phyloP scores from a whole-genome alignment of 53 echinoderm and acorn worm species.

The Stichopus horrens region DNA sequence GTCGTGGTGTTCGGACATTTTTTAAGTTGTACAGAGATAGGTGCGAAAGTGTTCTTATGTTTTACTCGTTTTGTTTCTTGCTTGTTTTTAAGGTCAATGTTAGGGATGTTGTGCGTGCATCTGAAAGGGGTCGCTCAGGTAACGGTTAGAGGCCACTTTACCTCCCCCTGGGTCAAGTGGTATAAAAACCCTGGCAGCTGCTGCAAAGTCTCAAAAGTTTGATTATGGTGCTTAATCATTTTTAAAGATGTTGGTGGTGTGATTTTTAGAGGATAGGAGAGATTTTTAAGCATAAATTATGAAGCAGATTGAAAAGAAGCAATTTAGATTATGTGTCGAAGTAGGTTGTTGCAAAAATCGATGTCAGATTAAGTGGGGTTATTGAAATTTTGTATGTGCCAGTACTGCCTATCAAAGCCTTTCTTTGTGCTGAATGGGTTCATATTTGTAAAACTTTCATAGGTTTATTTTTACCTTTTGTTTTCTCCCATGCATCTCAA shows the following conservation, averaged over 20 bases:
- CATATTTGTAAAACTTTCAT: background rate
- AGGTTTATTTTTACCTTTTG: background rate
- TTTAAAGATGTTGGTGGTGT: background rate
- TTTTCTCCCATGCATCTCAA: background rate
- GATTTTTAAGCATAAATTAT: background rate
- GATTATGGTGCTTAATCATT: background rate
- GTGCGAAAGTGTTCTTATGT: background rate
- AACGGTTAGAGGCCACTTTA: too few relatives aligned
- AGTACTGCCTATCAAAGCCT: slow-evolving; percentile 38
- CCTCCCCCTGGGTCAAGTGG: too few relatives aligned
- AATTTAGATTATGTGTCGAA: background rate
- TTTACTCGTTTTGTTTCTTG: background rate
- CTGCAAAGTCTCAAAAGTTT: too few relatives aligned
- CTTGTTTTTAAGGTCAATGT: background rate
- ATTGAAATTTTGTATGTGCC: background rate
- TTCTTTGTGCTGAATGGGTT: background rate
- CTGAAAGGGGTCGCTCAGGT: too few relatives aligned
- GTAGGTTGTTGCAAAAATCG: background rate
- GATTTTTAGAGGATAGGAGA: background rate
- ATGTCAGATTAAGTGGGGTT: background rate
- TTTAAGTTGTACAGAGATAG: background rate
- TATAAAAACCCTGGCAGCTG: background rate
- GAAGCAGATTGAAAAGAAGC: background rate
- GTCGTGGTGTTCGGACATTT: background rate
- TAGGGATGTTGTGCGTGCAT: too few relatives aligned